Evolutionary conservation across 1,140 invertebrate species (phyloP).

Genomic region (Oryzaephilus surinamensis): DNA sequence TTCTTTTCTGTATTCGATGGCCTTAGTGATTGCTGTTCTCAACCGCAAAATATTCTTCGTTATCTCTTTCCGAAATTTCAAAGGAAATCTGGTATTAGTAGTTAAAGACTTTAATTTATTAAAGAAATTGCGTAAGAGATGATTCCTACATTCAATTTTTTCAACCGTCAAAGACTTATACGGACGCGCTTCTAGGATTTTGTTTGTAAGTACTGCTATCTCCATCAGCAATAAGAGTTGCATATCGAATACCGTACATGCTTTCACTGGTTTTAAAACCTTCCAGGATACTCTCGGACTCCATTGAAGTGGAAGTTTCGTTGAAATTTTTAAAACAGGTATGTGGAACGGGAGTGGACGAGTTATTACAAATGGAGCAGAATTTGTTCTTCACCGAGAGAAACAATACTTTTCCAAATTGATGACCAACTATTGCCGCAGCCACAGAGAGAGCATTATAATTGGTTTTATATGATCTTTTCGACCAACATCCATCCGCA

Average conservation of each 20-base stretch:
- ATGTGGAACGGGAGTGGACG: too few relatives aligned
- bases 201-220: slow-evolving; percentile 34
- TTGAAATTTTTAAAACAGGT: slow-evolving; percentile 31
- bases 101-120: slow-evolving; percentile 3
- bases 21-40: too few relatives aligned
- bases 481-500: slow-evolving; percentile 28
- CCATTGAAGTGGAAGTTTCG: slow-evolving; percentile 32
- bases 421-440: slow-evolving; percentile 24
- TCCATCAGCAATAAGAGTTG: slow-evolving; percentile 35
- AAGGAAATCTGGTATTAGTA: not conserved
- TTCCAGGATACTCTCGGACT: slow-evolving; percentile 33
- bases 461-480: slow-evolving; percentile 28
- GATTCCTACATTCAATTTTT: slow-evolving; percentile 6
- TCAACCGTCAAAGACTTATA: slow-evolving; percentile 1
- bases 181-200: slow-evolving; percentile 3
- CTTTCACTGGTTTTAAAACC: slow-evolving; percentile 32
- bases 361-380: slow-evolving; percentile 21
- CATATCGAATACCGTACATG: slow-evolving; percentile 34
- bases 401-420: slow-evolving; percentile 27
- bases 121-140: slow-evolving; percentile 6
- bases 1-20: too few relatives aligned
- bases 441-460: slow-evolving; percentile 29
- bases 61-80: not conserved
- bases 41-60: not conserved
- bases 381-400: slow-evolving; percentile 32